Base-by-base conservation (phyloP, 2,113 vertebrate genomes). In the Sporophila hypoxantha region DNA sequence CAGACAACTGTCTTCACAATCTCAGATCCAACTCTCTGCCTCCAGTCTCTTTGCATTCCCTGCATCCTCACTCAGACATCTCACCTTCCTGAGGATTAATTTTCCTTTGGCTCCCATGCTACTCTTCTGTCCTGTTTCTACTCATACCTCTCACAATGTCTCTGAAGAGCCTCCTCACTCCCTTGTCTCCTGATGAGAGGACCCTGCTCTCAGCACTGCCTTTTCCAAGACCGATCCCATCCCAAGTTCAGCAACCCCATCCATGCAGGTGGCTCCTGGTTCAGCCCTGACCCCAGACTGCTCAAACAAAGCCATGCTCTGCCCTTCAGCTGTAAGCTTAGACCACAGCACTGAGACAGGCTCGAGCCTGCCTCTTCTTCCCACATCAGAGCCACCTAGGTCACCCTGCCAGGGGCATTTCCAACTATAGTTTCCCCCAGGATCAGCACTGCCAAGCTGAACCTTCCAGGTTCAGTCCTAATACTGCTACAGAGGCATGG, bases 1-100 rank as follows among this genome's bases (percentile, higher is more conserved):
- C 92, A 94, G 66, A 88, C 34, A 89, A 81, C 90, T 89, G 73
- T 83, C 77, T 91, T 94, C 86, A 88, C 0, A 0, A 46, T 22
- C 37, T 76, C 59, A 88, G 59, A 65, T 85, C 36, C 82, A 93
- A 9, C 20, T 90, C 80, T 56, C 80, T 67, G 67, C 26, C 62
- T 81, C 61, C 41, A 88, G 23, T 26, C 53, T 78, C 46, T 60
- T 78, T 62, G 50, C 66, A 76, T 36, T 88, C 62, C 18, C 41
- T 46, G 16, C 50, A 53, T 41, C 57, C 37, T 89, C 73, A 64
- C 23, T 79, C 53, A 76, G 41, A 41, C 39, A 62, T 46, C 39
- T 91, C 41, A 68, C 49, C 56, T 89, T 91, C 42, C 57, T 26
- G 20, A 82, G 59, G 32, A 39, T 69, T 87, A 57, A 30, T 84